Evolutionary conservation across 2,113 vertebrate species (phyloP), one percentile per base, ranked within the genome.

Genomic region (Periophthalmodon schlosseri): DNA sequence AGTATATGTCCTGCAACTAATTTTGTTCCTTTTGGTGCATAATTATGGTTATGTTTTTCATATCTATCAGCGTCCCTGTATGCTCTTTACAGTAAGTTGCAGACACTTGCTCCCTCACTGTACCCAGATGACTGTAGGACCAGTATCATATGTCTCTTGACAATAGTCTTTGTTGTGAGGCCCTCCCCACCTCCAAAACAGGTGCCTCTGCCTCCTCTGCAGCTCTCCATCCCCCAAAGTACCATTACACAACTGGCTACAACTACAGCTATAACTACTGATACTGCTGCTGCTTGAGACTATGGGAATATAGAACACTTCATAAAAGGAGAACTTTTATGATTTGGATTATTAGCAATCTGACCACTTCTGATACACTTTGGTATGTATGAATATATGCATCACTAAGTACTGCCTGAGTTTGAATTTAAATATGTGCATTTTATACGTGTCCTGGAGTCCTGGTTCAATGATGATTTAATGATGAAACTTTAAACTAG

Each of bases 381-480:
- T 87, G 90, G 90, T 92, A 91, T 49, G 91, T 92, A 92, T 28
- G 28, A 28, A 28, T 28, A 28, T 28, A 28, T 28, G 28, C 28
- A 28, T 28, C 28, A n/a, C n/a, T 44, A 10, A 9, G 39, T 44
- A 10, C 39, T 44, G 8, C 39, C 36, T 10, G 39, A 10, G 10
- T 9, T 44, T 10, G 6, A 44, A 44, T 44, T 44, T 44, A 11
- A 44, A 44, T 44, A 10, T 44, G 39, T 10, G 10, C 8, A 44
- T 44, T 44, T 8, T 44, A 9, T 39, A 39, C 5, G 1, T 39
- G 9, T 44, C 39, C 9, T 44, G 8, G 39, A 44, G 39, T 44
- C 28, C 3, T 28, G 28, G 28, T 28, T 28, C 28, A 28, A 28
- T 28, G 10, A 39, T 39, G 9, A 39, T 39, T 39, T 39, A 39